Conservation (phyloP, 23 tunicate species). For the Halocynthia roretzi region DNA sequence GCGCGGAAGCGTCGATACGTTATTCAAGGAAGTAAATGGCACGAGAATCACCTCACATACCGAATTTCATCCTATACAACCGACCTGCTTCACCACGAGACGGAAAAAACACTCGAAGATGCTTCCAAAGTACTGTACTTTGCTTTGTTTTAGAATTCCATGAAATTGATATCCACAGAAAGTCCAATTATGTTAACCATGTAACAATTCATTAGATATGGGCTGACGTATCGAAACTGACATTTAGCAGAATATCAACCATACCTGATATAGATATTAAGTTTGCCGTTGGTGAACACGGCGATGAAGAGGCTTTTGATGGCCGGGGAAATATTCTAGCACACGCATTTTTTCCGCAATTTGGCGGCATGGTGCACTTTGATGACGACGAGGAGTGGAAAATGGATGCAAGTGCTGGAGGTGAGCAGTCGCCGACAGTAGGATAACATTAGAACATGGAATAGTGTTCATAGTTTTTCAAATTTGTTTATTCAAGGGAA, state of each 20-base stretch:
- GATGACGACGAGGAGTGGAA: conserved; percentile 78
- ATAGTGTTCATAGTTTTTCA: no score
- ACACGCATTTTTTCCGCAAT: conserved; percentile 72
- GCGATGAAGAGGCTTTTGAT: conserved; percentile 89
- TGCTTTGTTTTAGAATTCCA: no score
- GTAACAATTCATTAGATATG: conserved; percentile 38
- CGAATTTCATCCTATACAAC: conserved; percentile 28
- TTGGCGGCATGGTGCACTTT: conserved; percentile 79
- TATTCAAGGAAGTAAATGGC: conserved; percentile 67
- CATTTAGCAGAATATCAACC: conserved; percentile 7
- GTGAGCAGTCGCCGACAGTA: conserved; percentile 12
- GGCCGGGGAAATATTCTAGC: conserved; percentile 72
- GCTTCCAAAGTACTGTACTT: conserved; percentile 77
- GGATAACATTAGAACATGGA: no score
- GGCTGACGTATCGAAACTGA: conserved; percentile 50
- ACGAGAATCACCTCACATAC: conserved; percentile 36
- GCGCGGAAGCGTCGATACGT: conserved; percentile 66
- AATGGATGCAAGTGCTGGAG: conserved; percentile 15
- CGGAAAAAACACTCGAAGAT: conserved; percentile 28
- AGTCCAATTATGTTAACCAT: no score
- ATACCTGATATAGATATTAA: conserved; percentile 59
- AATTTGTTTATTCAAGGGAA: conserved; percentile 4
- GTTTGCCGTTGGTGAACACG: conserved; percentile 56
- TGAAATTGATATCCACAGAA: no score
- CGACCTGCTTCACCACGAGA: conserved; percentile 22